Base-by-base conservation (phyloP, 2,888 invertebrate genomes). In the Exocentrus adspersus region DNA sequence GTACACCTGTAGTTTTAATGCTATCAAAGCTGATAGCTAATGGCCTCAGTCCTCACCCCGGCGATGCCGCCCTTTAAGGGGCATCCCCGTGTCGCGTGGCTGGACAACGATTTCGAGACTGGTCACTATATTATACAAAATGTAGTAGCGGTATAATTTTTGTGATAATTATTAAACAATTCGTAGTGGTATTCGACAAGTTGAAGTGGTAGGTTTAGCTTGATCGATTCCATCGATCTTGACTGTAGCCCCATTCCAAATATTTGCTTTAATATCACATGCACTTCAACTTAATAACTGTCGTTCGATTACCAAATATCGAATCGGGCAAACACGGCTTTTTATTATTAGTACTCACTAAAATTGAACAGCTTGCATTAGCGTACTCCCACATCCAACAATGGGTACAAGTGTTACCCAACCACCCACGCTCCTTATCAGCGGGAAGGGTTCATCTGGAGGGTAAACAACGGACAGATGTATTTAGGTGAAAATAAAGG, bases 1-100 rank as follows among this genome's bases (percentile, higher is more conserved):
- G 72, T 79, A 76, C 79, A 79, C 78, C 78, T 78, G 78, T 79
- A 80, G 68, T 62, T 62, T n/a, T 52, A 53, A 64, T 64, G 62
- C 56, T 66, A 69, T 69, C 67, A 69, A 61, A 66, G 53, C 50
- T 43, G 68, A 63, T 53, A 57, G 64, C 60, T 37, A 2, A n/a
- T 37, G 37, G 37, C 62, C n/a, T 56, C 53, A 46, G 37, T n/a
- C 62, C n/a, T 56, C 53, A 46, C 60, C 67, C 67, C 54, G 56
- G 54, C 46, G 54, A 48, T 56, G 42, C 67, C 58, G 58, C 61
- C 60, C 57, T 52, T 12, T n/a, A n/a, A 24, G 24, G 24, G 30
- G 52, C 24, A 53, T 37, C 37, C 7, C 12, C 21, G 20, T 21
- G 54, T 54, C 54, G 54, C 54, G 54, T 54, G 54, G 54, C 43